Evolutionary conservation across 2,797 vertebrate genomes (phyloP).

Genomic region (Rhynchotus rufescens): DNA sequence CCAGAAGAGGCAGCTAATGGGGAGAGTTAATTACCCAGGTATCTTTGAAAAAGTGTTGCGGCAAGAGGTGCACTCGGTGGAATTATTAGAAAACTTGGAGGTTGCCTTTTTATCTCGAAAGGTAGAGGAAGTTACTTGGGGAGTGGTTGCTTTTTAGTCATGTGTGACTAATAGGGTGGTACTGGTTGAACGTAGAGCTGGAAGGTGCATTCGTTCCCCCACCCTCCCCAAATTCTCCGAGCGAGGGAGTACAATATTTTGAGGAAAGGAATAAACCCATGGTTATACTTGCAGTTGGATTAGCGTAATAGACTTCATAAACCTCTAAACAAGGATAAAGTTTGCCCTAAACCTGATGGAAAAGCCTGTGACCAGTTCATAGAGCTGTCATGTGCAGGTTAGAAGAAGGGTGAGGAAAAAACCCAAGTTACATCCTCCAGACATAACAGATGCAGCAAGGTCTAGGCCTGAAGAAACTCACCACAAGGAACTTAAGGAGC

Average conservation of each 20-base stretch:
- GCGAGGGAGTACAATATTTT: not conserved
- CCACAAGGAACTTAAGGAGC: not conserved
- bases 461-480: not conserved
- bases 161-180: slow-evolving; percentile 65
- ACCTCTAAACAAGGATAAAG: not conserved
- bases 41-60: not conserved
- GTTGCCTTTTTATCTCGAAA: slow-evolving; percentile 36
- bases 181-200: not conserved
- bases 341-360: not conserved
- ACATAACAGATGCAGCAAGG: slow-evolving; percentile 37
- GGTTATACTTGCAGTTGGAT: not conserved
- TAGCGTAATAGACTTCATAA: not conserved
- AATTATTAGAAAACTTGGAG: slow-evolving; percentile 36
- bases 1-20: not conserved
- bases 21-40: slow-evolving; percentile 8
- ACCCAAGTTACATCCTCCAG: not conserved
- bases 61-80: not conserved
- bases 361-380: not conserved
- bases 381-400: not conserved
- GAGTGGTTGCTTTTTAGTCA: slow-evolving; percentile 21
- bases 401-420: not conserved
- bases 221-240: not conserved
- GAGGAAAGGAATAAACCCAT: not conserved
- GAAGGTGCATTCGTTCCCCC: not conserved
- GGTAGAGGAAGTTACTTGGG: slow-evolving; percentile 9